phyloP scores from a whole-genome alignment of 2,797 vertebrate genomes.

The Linurgus olivaceus region DNA sequence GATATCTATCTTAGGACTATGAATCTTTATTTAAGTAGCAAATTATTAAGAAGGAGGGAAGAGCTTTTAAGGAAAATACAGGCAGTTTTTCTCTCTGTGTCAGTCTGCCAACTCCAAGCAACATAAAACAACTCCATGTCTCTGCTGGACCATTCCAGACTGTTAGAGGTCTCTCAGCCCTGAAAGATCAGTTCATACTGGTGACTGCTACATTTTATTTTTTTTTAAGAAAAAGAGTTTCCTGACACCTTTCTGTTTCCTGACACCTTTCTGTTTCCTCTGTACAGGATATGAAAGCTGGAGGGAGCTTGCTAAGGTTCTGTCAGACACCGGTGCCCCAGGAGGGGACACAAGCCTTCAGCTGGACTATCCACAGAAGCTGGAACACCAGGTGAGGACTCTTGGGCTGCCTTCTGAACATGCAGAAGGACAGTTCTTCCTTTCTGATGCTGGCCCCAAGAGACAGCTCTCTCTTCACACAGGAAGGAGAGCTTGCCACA shows the following conservation, averaged over 20 bases:
- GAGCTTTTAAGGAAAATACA: not conserved
- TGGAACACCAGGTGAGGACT: constrained; percentile 56
- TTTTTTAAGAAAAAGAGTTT: not conserved
- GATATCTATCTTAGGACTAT: not conserved
- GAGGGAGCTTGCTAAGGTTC: constrained; percentile 77
- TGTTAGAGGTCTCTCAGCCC: not conserved
- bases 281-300: constrained; percentile 73
- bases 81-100: not conserved
- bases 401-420: not conserved
- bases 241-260: not conserved
- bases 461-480: not conserved
- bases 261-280: not conserved
- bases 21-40: not conserved
- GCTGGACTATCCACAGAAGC: constrained; percentile 22
- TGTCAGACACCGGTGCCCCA: constrained; percentile 54
- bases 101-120: not conserved
- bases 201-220: not conserved
- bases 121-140: not conserved
- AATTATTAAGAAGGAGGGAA: not conserved
- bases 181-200: not conserved
- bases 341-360: constrained; percentile 49
- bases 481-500: not conserved
- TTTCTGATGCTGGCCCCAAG: not conserved
- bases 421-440: not conserved
- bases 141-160: not conserved